A percentile compares a stretch with the other conserved stretches of the same genome.
Evolutionary conservation across 2,797 vertebrate genomes (phyloP).

Genomic region (Acanthurus tractus): DNA sequence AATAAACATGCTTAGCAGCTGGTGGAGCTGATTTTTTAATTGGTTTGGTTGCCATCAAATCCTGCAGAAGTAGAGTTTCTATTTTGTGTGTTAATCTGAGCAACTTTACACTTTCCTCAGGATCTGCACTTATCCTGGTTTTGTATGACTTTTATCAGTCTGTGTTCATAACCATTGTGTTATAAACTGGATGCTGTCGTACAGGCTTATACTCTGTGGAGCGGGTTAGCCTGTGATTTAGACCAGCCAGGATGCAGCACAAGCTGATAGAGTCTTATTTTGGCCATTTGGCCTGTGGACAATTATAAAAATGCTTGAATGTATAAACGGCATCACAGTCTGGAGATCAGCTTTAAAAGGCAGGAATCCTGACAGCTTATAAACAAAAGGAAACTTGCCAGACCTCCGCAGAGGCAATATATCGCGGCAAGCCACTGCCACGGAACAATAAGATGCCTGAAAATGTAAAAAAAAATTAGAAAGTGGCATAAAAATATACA

Average conservation of each 20-base stretch:
- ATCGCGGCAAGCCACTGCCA: not conserved
- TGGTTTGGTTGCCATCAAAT: not conserved
- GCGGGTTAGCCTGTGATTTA: conserved; percentile 1
- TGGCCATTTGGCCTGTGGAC: conserved; percentile 16
- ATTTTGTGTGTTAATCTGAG: not conserved
- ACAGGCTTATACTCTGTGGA: not conserved
- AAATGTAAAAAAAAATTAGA: not conserved
- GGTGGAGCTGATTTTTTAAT: not conserved
- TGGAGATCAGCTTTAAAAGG: not conserved
- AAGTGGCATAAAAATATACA: not conserved
- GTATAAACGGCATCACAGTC: not conserved
- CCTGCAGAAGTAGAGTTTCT: not conserved
- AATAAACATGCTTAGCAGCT: not conserved
- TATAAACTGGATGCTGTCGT: not conserved
- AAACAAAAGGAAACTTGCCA: not conserved
- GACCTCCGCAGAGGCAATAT: not conserved
- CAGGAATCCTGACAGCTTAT: not conserved
- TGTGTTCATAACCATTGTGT: not conserved
- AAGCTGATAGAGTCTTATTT: conserved; percentile 2
- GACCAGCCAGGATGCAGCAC: not conserved
- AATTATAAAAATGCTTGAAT: not conserved
- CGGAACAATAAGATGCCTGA: not conserved
- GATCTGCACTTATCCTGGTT: no score
- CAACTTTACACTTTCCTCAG: not conserved
- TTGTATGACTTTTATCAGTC: not conserved